Conservation (phyloP, 2,797 vertebrate species). For the Bradypodion pumilum region DNA sequence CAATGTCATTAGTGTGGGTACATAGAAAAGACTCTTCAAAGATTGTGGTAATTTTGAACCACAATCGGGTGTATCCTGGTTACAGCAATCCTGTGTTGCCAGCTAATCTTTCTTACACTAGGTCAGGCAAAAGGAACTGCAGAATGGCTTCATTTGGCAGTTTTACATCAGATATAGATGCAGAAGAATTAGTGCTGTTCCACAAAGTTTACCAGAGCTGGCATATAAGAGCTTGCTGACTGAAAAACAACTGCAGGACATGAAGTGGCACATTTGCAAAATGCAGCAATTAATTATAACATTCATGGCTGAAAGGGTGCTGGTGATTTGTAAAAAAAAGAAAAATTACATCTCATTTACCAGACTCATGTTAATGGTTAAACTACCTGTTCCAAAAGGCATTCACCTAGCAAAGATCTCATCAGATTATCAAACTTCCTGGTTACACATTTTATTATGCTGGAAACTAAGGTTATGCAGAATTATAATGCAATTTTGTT, state of each 20-base stretch:
- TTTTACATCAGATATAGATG: too few relatives aligned
- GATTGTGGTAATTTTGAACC: too few relatives aligned
- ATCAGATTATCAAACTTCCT: constrained; percentile 25
- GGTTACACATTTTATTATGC: constrained; percentile 42
- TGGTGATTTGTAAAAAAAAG: constrained; percentile 57
- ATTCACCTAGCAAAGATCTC: constrained; percentile 38
- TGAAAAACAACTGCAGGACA: constrained; percentile 1
- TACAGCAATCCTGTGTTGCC: too few relatives aligned
- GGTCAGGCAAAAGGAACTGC: too few relatives aligned
- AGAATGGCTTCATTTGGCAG: too few relatives aligned
- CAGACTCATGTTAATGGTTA: constrained; percentile 63
- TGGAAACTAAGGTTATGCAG: neutral
- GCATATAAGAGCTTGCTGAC: constrained; percentile 35
- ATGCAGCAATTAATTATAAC: constrained; percentile 48
- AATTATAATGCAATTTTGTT: too few relatives aligned
- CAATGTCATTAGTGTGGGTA: too few relatives aligned
- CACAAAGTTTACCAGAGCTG: neutral
- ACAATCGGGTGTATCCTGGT: too few relatives aligned
- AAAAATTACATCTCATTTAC: constrained; percentile 64
- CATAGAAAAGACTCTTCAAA: too few relatives aligned
- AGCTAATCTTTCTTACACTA: too few relatives aligned
- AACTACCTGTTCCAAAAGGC: constrained; percentile 48
- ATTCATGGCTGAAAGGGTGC: constrained; percentile 37
- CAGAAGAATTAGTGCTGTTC: too few relatives aligned
- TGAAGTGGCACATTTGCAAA: neutral